These are phyloP conservation scores for Gadus chalcogrammus DNA, from an alignment of 2,113 vertebrate species.

Conservation along the genomic window DNA sequence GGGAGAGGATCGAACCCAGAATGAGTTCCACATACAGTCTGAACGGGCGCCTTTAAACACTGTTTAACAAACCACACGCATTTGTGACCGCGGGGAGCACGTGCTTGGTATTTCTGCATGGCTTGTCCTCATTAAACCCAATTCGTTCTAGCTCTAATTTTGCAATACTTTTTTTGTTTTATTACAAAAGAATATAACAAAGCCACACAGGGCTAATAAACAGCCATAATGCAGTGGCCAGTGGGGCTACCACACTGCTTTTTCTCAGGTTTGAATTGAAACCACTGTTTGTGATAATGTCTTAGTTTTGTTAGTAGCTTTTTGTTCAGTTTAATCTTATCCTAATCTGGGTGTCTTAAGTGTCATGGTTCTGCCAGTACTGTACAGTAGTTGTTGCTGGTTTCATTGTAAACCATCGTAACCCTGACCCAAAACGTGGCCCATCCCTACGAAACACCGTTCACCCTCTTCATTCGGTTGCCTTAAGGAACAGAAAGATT, in stretches of 20 bases:
- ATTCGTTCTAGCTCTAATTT: neutral
- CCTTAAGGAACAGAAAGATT: constrained; percentile 51
- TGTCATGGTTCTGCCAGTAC: constrained; percentile 18
- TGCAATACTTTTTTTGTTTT: neutral
- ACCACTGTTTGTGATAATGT: constrained; percentile 40
- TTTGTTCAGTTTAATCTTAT: constrained; percentile 30
- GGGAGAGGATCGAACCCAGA: constrained; percentile 33
- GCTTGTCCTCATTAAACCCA: too few relatives aligned
- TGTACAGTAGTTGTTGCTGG: neutral
- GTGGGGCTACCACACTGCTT: constrained; percentile 50
- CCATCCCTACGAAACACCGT: too few relatives aligned
- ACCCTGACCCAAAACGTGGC: too few relatives aligned
- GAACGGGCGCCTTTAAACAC: constrained; percentile 34
- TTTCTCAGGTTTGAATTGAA: constrained; percentile 72
- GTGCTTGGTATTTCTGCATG: neutral
- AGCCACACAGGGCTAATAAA: constrained; percentile 6
- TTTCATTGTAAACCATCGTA: too few relatives aligned
- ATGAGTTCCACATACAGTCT: constrained; percentile 36
- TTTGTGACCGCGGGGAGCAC: neutral
- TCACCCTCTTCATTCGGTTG: constrained; percentile 14
- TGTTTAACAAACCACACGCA: constrained; percentile 19
- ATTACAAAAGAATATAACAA: constrained; percentile 4
- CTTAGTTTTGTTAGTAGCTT: constrained; percentile 21
- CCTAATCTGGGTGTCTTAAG: constrained; percentile 24
- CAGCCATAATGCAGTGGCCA: constrained; percentile 28